Conservation (phyloP, 1,140 invertebrate genomes). For the Aradophagus sp. region DNA sequence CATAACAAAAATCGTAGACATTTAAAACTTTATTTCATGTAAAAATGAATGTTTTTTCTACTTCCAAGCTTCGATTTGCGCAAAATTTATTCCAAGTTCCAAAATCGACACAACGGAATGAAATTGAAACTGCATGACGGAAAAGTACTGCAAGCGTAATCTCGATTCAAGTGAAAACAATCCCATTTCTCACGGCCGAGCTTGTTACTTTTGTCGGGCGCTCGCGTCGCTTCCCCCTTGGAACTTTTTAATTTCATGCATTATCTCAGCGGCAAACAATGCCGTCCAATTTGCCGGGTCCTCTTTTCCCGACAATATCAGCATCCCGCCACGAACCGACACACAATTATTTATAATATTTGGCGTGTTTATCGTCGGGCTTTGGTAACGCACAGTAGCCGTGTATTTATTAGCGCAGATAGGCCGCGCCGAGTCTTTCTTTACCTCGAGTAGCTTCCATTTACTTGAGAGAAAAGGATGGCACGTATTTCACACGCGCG, state of each 20-base stretch:
- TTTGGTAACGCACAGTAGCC: conserved; percentile 66
- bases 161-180: too few relatives aligned
- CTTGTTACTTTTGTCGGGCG: background rate
- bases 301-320: conserved; percentile 15
- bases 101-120: too few relatives aligned
- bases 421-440: conserved; percentile 59
- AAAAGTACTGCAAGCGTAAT: too few relatives aligned
- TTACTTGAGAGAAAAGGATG: conserved; percentile 56
- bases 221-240: background rate
- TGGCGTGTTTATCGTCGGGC: conserved; percentile 63
- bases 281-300: conserved; percentile 24
- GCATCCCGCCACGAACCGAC: conserved; percentile 15
- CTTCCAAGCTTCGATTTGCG: too few relatives aligned
- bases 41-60: too few relatives aligned
- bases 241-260: conserved; percentile 24
- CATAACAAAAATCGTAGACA: too few relatives aligned
- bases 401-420: conserved; percentile 70
- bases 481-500: background rate
- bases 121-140: too few relatives aligned
- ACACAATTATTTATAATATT: conserved; percentile 66
- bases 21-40: too few relatives aligned
- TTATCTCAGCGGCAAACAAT: conserved; percentile 23
- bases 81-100: too few relatives aligned
- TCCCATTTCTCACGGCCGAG: too few relatives aligned
- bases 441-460: conserved; percentile 63